Percentiles rank a stretch among this genome's conserved stretches.
Conservation (phyloP, 2,797 vertebrate genomes). For the Poeciliopsis turneri region DNA sequence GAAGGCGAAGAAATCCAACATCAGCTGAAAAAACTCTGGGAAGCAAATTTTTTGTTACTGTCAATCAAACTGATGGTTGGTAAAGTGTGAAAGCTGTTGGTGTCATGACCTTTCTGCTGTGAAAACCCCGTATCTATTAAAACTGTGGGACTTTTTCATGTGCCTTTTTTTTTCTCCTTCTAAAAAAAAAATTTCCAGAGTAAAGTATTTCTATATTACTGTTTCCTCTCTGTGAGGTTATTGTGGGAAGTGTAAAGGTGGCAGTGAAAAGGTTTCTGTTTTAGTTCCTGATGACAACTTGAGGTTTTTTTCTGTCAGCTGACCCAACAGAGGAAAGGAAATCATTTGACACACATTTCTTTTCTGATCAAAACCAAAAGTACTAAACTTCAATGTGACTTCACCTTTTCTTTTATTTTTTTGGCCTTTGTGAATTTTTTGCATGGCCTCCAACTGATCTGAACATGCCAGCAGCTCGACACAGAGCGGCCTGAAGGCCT, state of each 20-base stretch:
- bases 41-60: not conserved
- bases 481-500: slow-evolving; percentile 36
- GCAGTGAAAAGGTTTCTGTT: not conserved
- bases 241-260: too few species aligned
- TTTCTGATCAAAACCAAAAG: not conserved
- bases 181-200: not conserved
- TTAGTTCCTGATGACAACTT: not conserved
- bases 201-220: not conserved
- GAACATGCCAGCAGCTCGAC: slow-evolving; percentile 10
- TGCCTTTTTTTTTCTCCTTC: not conserved
- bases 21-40: not conserved
- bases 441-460: not conserved
- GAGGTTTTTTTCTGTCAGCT: not conserved
- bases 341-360: not conserved
- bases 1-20: not conserved
- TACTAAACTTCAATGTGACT: not conserved
- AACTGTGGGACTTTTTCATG: slow-evolving; percentile 16
- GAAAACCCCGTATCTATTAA: not conserved
- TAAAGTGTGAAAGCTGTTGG: not conserved
- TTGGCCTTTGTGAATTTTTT: not conserved
- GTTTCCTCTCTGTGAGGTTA: slow-evolving; percentile 12
- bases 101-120: not conserved
- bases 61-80: not conserved
- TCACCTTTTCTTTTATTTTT: not conserved
- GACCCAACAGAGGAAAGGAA: not conserved